Evolutionary conservation across 2,888 invertebrate genomes (phyloP).

Genomic region (Tetragonisca angustula): DNA sequence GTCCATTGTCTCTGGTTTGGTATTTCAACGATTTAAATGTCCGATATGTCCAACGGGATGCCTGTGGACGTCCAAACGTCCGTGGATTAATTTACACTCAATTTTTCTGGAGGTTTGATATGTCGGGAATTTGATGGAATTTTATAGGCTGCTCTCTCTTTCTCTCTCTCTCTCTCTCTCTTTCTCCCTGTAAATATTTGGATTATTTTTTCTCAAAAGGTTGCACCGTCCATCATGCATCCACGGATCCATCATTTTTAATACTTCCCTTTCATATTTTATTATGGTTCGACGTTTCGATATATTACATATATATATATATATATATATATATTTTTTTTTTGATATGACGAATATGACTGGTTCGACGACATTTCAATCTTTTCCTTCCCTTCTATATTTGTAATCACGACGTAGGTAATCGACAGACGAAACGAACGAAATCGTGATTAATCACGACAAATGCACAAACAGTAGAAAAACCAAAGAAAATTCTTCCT

Average conservation of each 20-base stretch:
- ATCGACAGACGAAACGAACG: neutral
- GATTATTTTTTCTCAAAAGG: slow-evolving; percentile 50
- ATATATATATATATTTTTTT: neutral
- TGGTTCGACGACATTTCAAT: neutral
- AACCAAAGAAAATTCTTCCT: neutral
- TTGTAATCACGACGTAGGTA: neutral
- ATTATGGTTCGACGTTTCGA: neutral
- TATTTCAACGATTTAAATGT: slow-evolving; percentile 68
- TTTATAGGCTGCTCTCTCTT: slow-evolving; percentile 57
- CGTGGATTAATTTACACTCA: slow-evolving; percentile 73
- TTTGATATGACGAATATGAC: neutral
- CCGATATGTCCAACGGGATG: slow-evolving; percentile 39
- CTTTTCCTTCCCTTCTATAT: neutral
- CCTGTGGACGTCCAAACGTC: slow-evolving; percentile 47
- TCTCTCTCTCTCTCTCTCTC: slow-evolving; percentile 1
- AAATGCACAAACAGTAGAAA: slow-evolving; percentile 8
- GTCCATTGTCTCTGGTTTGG: slow-evolving; percentile 63
- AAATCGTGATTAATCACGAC: neutral
- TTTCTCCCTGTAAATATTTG: slow-evolving; percentile 50
- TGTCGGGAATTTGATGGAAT: slow-evolving; percentile 72
- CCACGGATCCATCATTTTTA: neutral
- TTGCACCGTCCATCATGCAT: neutral
- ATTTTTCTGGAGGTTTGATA: slow-evolving; percentile 70
- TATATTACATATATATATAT: neutral
- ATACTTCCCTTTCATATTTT: too few species aligned